A percentile compares a stretch with the other conserved stretches of the same genome.
phyloP scores from a whole-genome alignment of 2,888 invertebrate genomes.

The Sinopyrophorus schimmeli region DNA sequence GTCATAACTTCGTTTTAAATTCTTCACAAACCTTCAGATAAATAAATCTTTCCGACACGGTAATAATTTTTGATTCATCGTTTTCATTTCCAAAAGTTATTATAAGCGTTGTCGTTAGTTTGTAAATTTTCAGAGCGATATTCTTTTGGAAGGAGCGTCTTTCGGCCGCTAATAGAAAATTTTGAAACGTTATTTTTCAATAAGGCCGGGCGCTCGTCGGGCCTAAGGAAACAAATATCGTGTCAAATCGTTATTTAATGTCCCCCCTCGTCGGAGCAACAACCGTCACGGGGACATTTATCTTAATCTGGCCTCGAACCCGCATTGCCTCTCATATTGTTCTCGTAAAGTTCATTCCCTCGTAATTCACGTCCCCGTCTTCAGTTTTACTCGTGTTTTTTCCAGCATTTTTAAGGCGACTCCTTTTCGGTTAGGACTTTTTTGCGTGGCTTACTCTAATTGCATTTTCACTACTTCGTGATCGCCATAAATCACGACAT shows the following conservation, averaged over 20 bases:
- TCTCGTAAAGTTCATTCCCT: constrained; percentile 27
- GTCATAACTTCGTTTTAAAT: constrained; percentile 10
- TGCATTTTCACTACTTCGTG: too few species aligned
- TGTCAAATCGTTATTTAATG: constrained; percentile 25
- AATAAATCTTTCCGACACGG: constrained; percentile 6
- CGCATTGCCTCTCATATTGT: constrained; percentile 25
- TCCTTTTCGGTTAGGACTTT: too few species aligned
- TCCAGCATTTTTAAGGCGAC: too few species aligned
- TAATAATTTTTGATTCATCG: constrained; percentile 12
- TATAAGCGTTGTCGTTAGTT: too few species aligned
- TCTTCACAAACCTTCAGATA: constrained; percentile 4
- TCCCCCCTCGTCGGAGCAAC: constrained; percentile 17
- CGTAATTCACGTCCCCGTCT: constrained; percentile 22
- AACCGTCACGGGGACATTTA: constrained; percentile 29
- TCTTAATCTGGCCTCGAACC: constrained; percentile 30
- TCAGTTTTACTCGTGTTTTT: constrained; percentile 12
- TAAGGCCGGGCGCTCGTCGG: constrained; percentile 3
- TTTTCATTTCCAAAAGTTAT: constrained; percentile 5
- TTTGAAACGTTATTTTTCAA: constrained; percentile 13
- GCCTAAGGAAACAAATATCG: constrained; percentile 14
- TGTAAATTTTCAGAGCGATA: too few species aligned
- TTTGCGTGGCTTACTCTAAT: too few species aligned
- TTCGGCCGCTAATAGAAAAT: constrained; percentile 5
- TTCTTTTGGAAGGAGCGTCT: background rate
- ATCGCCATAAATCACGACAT: too few species aligned